A percentile compares a stretch with the other conserved stretches of the same genome.
phyloP scores from a whole-genome alignment of 2,888 invertebrate species.

The Augiades crinisus region DNA sequence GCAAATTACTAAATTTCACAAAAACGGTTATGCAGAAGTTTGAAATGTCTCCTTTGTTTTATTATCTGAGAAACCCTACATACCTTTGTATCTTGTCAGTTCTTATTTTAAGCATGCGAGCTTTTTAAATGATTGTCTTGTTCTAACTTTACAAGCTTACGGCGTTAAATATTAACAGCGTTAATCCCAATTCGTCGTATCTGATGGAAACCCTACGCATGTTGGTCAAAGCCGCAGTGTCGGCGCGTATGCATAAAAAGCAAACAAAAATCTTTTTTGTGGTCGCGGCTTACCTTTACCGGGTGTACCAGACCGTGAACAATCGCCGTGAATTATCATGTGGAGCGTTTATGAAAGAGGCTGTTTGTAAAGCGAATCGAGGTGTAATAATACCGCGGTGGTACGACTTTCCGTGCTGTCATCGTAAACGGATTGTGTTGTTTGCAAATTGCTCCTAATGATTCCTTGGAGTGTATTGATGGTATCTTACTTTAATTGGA shows the following conservation, averaged over 20 bases:
- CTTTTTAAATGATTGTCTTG: no score
- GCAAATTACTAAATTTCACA: no score
- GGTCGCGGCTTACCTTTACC: slow-evolving; percentile 75
- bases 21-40: no score
- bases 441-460: slow-evolving; percentile 61
- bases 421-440: slow-evolving; percentile 58
- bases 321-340: slow-evolving; percentile 75
- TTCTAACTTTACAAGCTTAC: no score
- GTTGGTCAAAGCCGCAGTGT: slow-evolving; percentile 63
- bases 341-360: slow-evolving; percentile 70
- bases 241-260: slow-evolving; percentile 62
- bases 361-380: slow-evolving; percentile 67
- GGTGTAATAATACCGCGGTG: slow-evolving; percentile 56
- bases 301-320: slow-evolving; percentile 76
- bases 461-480: slow-evolving; percentile 41
- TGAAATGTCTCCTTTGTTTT: no score
- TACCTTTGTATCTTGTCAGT: no score
- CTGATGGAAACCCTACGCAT: slow-evolving; percentile 34
- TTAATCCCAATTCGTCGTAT: not conserved
- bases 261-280: slow-evolving; percentile 75
- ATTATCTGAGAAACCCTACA: no score
- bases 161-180: no score
- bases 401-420: slow-evolving; percentile 47
- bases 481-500: slow-evolving; percentile 37
- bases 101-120: no score